Percentiles rank a stretch among this genome's conserved stretches.
Evolutionary conservation across 2,113 vertebrate species (phyloP).

Genomic region (Ceyx melanurus): DNA sequence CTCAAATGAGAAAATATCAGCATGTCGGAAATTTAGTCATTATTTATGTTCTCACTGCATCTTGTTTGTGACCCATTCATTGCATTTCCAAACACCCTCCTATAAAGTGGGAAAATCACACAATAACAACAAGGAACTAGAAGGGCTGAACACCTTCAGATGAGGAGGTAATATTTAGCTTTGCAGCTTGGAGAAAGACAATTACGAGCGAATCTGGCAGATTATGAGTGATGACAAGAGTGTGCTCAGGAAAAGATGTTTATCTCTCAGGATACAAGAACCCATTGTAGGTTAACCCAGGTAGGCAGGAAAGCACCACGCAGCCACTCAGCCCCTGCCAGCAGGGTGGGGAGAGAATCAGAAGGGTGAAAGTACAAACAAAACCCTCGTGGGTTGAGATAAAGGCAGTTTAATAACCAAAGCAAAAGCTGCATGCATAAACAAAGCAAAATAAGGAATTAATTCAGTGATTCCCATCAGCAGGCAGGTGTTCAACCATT

Average conservation of each 20-base stretch:
- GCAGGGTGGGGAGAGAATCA: accelerated
- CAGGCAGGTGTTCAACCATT: neutral
- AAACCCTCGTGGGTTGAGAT: neutral
- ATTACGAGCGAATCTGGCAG: neutral
- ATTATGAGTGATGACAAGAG: neutral
- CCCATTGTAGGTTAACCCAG: neutral
- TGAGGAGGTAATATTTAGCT: neutral
- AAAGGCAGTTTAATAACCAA: neutral
- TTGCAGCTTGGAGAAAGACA: neutral
- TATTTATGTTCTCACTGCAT: neutral
- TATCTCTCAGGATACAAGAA: neutral
- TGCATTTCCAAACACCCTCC: neutral
- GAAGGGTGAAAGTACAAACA: neutral
- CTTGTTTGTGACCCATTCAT: neutral
- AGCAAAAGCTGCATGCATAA: neutral
- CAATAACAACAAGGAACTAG: neutral
- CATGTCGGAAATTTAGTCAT: neutral
- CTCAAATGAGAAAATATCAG: neutral
- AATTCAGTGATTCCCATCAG: neutral
- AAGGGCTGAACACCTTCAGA: neutral
- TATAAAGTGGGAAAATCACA: neutral
- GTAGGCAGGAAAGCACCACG: neutral
- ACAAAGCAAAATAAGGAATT: neutral
- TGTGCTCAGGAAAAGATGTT: neutral
- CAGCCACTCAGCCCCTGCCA: neutral